Conservation (phyloP, 2,113 vertebrate genomes). For the Anhinga anhinga region DNA sequence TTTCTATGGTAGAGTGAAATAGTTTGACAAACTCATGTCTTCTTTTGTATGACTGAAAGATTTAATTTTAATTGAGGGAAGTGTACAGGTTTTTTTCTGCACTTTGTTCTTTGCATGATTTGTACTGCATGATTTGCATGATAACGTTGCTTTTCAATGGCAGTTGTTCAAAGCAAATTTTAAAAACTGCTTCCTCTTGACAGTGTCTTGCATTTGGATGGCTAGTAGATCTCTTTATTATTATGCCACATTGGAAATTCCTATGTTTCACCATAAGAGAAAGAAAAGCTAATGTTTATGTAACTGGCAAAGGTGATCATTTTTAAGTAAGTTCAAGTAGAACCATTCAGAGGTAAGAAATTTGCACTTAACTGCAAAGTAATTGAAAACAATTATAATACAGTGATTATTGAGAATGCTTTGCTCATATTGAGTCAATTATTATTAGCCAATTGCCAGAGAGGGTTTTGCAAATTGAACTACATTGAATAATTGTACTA, state of each 20-base stretch:
- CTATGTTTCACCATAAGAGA: neutral
- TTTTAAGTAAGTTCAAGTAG: neutral
- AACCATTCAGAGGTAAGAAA: neutral
- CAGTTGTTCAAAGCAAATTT: neutral
- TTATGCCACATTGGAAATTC: neutral
- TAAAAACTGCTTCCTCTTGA: neutral
- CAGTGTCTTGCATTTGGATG: neutral
- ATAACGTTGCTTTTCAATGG: neutral
- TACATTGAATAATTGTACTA: neutral
- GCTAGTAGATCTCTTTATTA: neutral
- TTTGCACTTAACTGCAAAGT: neutral
- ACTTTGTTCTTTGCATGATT: neutral
- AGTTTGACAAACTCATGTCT: neutral
- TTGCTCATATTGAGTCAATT: neutral
- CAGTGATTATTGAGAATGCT: neutral
- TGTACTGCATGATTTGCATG: too few species aligned
- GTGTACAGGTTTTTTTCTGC: fast-evolving
- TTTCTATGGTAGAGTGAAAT: neutral
- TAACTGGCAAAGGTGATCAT: neutral
- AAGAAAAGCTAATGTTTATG: neutral
- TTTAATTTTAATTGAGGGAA: neutral
- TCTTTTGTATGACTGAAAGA: neutral
- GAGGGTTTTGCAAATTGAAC: neutral
- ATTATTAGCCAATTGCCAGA: neutral
- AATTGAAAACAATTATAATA: neutral